Evolutionary conservation across 1,140 invertebrate species (phyloP).

Genomic region (Ditylenchus dipsaci): DNA sequence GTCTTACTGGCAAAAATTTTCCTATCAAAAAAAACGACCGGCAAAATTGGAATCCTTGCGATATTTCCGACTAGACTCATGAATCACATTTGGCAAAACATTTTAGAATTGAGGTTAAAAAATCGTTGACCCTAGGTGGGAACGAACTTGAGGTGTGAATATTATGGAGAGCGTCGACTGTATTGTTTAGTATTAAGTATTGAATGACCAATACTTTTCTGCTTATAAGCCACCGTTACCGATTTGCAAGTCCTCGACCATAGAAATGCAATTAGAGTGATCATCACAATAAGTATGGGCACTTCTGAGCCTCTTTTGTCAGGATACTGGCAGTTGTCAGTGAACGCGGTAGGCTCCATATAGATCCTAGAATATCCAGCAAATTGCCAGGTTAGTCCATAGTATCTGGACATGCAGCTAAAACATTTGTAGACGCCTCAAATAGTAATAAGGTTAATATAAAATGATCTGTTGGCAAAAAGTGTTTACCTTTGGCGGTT

Average conservation of each 20-base stretch:
- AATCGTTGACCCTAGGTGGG: too few relatives aligned
- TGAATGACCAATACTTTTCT: too few relatives aligned
- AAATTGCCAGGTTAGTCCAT: conserved; percentile 50
- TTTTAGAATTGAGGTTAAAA: too few relatives aligned
- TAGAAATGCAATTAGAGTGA: conserved; percentile 37
- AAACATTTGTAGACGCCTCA: conserved; percentile 57
- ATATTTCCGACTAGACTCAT: too few relatives aligned
- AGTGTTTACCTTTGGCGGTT: background rate
- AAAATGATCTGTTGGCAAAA: background rate
- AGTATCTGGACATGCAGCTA: conserved; percentile 51
- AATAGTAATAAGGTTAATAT: background rate
- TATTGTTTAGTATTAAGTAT: too few relatives aligned
- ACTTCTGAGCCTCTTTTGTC: conserved; percentile 29
- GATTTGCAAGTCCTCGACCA: conserved; percentile 46
- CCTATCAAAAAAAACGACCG: background rate
- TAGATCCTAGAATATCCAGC: conserved; percentile 48
- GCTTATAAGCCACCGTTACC: too few relatives aligned
- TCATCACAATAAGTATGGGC: conserved; percentile 41
- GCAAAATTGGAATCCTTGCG: too few relatives aligned
- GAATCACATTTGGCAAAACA: too few relatives aligned
- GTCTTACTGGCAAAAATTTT: background rate
- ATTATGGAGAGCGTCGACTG: too few relatives aligned
- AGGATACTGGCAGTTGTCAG: conserved; percentile 46
- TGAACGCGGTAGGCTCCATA: conserved; percentile 44
- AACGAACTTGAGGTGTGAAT: too few relatives aligned